Base-by-base conservation (phyloP, 2,113 vertebrate species). In the Myiozetetes cayanensis region DNA sequence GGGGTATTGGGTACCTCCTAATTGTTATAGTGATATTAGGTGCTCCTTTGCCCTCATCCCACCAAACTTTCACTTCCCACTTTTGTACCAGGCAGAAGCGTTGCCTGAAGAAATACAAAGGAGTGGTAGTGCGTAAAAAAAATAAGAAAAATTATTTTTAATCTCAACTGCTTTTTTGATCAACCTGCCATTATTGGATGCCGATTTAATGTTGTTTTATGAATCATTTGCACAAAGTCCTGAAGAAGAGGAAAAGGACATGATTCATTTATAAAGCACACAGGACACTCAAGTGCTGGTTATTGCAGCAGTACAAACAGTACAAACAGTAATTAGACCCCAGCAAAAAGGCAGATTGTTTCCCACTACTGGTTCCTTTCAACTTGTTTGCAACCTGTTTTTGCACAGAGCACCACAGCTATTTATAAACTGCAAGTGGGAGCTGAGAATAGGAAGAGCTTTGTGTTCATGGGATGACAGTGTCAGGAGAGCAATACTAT, bases 351-450 rank as follows among this genome's bases (percentile, higher is more conserved):
- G 18, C 22, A 63, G 33, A 9, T 65, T 89, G 52, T 70, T 89
- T 94, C 47, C 53, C 59, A 47, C 44, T 72, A 13, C 37, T 59
- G 22, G 4, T 68, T 82, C 56, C 41, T 85, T 82, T 76, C n/a
- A 53, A 61, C 53, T 90, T 96, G 72, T 78, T 92, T 89, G 72
- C 70, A 96, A 94, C 71, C 80, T 94, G 76, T 33, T 97, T 94
- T 90, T 83, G 37, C 53, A 56, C 30, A 89, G 81, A 85, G 33
- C 50, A 28, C 11, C 31, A 58, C 30, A 79, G 72, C 56, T 94
- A 90, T 96, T 95, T 92, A 94, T 96, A 92, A 95, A 80, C 72
- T 72, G 49, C 78, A 72, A 78, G 77, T 87, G 62, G 55, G 87
- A 95, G 62, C 68, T 61, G 73, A 93, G 87, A 95, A 87, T 58